Base-by-base conservation (phyloP, 2,888 invertebrate genomes). In the Acleris literana region DNA sequence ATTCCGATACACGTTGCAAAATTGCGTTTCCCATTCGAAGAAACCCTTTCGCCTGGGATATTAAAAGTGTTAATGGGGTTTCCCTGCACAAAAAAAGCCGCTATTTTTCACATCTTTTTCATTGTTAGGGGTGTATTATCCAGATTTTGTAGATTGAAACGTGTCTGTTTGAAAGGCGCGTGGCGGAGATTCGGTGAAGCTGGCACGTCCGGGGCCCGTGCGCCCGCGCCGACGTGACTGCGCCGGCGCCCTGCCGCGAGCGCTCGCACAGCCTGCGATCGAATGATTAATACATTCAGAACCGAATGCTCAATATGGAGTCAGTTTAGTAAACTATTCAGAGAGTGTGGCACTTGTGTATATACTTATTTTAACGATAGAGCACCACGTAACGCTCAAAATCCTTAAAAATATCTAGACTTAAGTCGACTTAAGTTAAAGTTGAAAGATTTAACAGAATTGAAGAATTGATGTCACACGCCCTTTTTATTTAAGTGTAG, bases 211-310 rank as follows among this genome's bases (percentile, higher is more conserved):
- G 51, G 59, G 64, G 63, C 72, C 73, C 70, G 74, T 72, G 71
- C 72, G 65, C 48, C 49, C 69, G 57, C 22, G 56, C 70, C 69
- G 64, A 72, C 83, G 80, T 83, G 83, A 82, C 79, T 68, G 67
- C 74, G 74, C 46, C 20, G 73, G 70, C 70, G 69, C 58, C 68
- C 53, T 63, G 55, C 67, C 20, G 48, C 61, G 53, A 52, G 58
- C 62, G 53, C 71, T 63, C 61, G 52, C 59, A 25, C 48, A 69
- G 43, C 71, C 33, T 46, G 25, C 20, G 22, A 29, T 55, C 60
- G 53, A 65, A 59, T 44, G 55, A 55, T 33, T 60, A 39, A 46
- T 22, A 39, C 46, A 13, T 39, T 39, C 13, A 39, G 13, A 13
- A 39, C 39, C 39, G 4, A 39, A 9, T 13, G 4, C 39, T 39